A percentile compares a stretch with the other conserved stretches of the same genome.
These are phyloP conservation scores for Anolis apletophallus DNA, from an alignment of 2,797 vertebrate genomes.

Conservation along the genomic window DNA sequence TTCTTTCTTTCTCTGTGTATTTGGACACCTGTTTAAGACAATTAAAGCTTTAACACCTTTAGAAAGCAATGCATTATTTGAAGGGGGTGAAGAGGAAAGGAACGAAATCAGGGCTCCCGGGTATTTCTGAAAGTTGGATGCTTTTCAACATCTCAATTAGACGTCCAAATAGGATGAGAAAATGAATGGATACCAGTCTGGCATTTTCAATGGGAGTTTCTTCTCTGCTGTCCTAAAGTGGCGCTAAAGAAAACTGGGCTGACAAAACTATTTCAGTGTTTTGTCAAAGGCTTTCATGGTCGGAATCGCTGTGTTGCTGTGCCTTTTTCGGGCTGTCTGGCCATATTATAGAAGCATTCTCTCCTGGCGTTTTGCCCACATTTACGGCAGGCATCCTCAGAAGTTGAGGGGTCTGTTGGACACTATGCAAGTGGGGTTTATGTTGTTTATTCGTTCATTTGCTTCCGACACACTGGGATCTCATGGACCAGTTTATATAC, in stretches of 20 bases:
- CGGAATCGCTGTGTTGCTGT: too few relatives aligned
- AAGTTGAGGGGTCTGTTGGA: too few relatives aligned
- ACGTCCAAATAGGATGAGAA: too few relatives aligned
- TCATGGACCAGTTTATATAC: too few relatives aligned
- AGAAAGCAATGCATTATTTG: not conserved
- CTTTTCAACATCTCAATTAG: not conserved
- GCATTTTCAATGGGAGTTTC: not conserved
- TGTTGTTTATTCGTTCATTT: too few relatives aligned
- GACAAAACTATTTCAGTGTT: not conserved
- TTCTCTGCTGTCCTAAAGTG: not conserved
- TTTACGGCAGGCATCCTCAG: too few relatives aligned
- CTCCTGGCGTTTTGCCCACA: too few relatives aligned
- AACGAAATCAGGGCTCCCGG: not conserved
- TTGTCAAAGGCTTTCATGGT: too few relatives aligned
- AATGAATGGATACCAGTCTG: not conserved
- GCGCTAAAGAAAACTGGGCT: not conserved
- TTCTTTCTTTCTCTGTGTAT: not conserved
- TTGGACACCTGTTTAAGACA: not conserved
- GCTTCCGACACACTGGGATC: too few relatives aligned
- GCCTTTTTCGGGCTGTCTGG: too few relatives aligned
- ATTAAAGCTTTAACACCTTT: conserved; percentile 13
- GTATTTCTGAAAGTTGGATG: not conserved
- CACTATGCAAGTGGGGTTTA: too few relatives aligned
- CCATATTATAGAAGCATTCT: too few relatives aligned
- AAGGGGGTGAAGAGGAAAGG: not conserved